These are phyloP conservation scores for Acholoe squamosa DNA, from an alignment of 2,888 invertebrate genomes.

Conservation along the genomic window DNA sequence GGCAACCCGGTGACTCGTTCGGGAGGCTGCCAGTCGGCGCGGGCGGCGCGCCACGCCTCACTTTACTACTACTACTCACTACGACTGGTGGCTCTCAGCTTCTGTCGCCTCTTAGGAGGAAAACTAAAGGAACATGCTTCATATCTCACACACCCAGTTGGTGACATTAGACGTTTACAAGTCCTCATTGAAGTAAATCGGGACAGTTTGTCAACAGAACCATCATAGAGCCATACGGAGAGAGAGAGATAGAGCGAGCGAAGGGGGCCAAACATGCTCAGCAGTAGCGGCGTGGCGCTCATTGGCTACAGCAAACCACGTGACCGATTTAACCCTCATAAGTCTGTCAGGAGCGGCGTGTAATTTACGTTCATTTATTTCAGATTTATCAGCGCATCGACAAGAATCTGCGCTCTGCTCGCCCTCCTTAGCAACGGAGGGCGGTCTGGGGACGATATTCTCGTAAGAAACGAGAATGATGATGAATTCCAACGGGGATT, in stretches of 20 bases:
- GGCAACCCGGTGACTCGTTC: conserved; percentile 52
- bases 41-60: not conserved
- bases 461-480: not conserved
- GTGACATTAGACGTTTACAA: not conserved
- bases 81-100: not conserved
- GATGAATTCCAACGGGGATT: conserved; percentile 81
- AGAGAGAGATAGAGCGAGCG: too few relatives aligned
- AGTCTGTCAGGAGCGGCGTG: conserved; percentile 65
- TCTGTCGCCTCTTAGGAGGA: not conserved
- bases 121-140: conserved; percentile 15
- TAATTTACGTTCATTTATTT: conserved; percentile 69
- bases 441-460: not conserved
- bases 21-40: too few relatives aligned
- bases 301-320: conserved; percentile 66
- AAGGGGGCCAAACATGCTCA: conserved; percentile 12
- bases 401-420: conserved; percentile 47
- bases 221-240: conserved; percentile 41
- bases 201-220: conserved; percentile 63
- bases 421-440: conserved; percentile 10
- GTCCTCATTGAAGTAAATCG: conserved; percentile 58
- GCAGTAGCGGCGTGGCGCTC: conserved; percentile 43
- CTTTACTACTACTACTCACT: conserved; percentile 3
- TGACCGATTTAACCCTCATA: conserved; percentile 66
- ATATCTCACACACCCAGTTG: not conserved
- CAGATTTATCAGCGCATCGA: conserved; percentile 66